Percentiles rank a stretch among this genome's conserved stretches.
Evolutionary conservation across 37 sponge, comb jelly and placozoan genomes (phyloP).

Genomic region (Tethya wilhelma): DNA sequence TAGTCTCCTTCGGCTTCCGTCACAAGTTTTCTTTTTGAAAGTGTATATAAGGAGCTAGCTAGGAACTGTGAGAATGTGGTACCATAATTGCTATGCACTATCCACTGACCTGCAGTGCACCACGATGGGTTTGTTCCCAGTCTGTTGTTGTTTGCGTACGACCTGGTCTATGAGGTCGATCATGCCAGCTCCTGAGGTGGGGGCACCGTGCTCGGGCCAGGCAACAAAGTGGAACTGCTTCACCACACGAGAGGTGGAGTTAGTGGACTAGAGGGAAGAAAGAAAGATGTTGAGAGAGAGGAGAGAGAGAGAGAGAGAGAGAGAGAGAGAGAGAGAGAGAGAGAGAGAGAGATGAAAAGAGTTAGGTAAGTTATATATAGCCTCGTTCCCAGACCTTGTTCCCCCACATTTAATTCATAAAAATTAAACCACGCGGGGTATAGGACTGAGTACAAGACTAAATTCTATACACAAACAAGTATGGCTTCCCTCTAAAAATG

Average conservation of each 20-base stretch:
- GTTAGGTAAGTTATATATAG: background rate
- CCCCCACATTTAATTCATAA: too few relatives aligned
- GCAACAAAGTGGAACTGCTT: conserved; percentile 82
- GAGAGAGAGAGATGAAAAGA: too few relatives aligned
- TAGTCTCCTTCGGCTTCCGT: too few relatives aligned
- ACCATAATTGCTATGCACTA: background rate
- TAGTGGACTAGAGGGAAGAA: conserved; percentile 17
- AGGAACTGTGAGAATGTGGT: background rate
- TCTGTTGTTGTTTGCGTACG: conserved; percentile 61
- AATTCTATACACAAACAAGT: too few relatives aligned
- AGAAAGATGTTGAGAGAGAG: background rate
- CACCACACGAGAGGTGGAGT: conserved; percentile 40
- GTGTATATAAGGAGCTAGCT: too few relatives aligned
- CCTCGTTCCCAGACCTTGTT: background rate
- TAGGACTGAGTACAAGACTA: too few relatives aligned
- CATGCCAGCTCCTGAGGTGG: conserved; percentile 64
- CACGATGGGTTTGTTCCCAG: conserved; percentile 84
- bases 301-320: too few relatives aligned
- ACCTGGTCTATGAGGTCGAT: conserved; percentile 87
- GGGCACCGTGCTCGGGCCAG: conserved; percentile 86
- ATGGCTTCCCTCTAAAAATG: too few relatives aligned
- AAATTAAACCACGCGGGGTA: too few relatives aligned
- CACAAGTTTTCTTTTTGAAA: too few relatives aligned
- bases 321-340: too few relatives aligned
- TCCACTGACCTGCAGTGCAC: conserved; percentile 88